Evolutionary conservation across 1,140 invertebrate species (phyloP).

Genomic region (Drosophila mayri): DNA sequence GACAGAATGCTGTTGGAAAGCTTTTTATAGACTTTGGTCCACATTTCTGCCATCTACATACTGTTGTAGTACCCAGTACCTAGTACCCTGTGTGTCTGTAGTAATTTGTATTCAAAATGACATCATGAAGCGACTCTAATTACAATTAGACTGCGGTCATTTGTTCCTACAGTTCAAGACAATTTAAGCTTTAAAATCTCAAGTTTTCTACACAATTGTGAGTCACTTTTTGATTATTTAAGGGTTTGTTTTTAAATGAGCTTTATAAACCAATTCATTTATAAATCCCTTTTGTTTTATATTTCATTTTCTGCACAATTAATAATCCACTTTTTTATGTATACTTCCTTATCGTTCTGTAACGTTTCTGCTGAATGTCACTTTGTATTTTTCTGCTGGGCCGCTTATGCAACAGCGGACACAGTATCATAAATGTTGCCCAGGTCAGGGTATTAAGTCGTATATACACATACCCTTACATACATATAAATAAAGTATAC

Average conservation of each 20-base stretch:
- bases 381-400: background rate
- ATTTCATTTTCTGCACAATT: background rate
- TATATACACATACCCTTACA: background rate
- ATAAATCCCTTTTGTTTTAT: background rate
- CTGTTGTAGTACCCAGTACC: background rate
- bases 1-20: constrained; percentile 24
- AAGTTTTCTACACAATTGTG: constrained; percentile 1
- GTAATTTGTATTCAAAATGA: constrained; percentile 34
- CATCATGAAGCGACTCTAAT: constrained; percentile 24
- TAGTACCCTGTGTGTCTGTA: constrained; percentile 5
- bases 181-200: background rate
- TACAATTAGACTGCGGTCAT: constrained; percentile 17
- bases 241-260: background rate
- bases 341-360: constrained; percentile 2
- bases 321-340: background rate
- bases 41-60: constrained; percentile 19
- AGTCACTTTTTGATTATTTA: background rate
- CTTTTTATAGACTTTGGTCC: constrained; percentile 47
- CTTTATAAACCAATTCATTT: background rate
- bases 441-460: constrained; percentile 49
- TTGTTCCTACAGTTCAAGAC: constrained; percentile 7
- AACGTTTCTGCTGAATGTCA: constrained; percentile 1
- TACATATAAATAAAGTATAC: background rate
- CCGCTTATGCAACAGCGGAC: constrained; percentile 32
- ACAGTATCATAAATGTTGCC: constrained; percentile 43